A percentile compares a stretch with the other conserved stretches of the same genome.
Evolutionary conservation across 1,140 invertebrate species (phyloP).

Genomic region (Drosophila dunni): DNA sequence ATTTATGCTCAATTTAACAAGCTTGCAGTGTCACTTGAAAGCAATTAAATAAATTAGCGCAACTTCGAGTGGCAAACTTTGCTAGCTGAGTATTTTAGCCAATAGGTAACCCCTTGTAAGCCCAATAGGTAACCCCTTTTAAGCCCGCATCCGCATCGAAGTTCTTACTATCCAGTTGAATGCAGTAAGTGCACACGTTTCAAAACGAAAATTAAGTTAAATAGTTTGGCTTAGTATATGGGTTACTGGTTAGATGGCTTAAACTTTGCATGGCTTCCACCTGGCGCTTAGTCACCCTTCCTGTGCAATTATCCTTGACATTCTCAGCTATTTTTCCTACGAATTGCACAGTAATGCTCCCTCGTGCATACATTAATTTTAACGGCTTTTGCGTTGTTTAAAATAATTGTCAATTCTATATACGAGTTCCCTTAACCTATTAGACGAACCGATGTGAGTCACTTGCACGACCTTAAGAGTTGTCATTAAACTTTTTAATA

Average conservation of each 20-base stretch:
- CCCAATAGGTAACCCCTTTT: conserved; percentile 38
- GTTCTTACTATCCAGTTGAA: conserved; percentile 29
- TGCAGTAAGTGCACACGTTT: conserved; percentile 33
- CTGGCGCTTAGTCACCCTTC: conserved; percentile 74
- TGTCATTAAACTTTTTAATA: conserved; percentile 15
- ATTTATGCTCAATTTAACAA: conserved; percentile 66
- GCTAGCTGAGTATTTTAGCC: conserved; percentile 47
- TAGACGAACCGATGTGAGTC: conserved; percentile 14
- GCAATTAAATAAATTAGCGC: conserved; percentile 63
- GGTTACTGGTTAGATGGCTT: conserved; percentile 28
- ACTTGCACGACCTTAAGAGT: conserved; percentile 7
- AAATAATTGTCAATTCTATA: conserved; percentile 44
- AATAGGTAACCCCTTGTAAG: conserved; percentile 36
- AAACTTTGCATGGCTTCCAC: conserved; percentile 48
- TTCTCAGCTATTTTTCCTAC: conserved; percentile 44
- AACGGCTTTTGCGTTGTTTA: conserved; percentile 39
- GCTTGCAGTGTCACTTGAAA: conserved; percentile 38
- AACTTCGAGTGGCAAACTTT: conserved; percentile 60
- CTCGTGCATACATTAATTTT: conserved; percentile 43
- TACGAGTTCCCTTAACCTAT: background rate
- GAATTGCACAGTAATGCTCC: conserved; percentile 40
- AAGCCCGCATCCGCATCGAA: conserved; percentile 45
- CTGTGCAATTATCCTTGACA: conserved; percentile 56
- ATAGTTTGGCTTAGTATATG: conserved; percentile 62
- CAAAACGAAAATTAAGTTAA: conserved; percentile 60